Evolutionary conservation across 2,888 invertebrate genomes (phyloP).

Genomic region (Drosophila bunnanda): DNA sequence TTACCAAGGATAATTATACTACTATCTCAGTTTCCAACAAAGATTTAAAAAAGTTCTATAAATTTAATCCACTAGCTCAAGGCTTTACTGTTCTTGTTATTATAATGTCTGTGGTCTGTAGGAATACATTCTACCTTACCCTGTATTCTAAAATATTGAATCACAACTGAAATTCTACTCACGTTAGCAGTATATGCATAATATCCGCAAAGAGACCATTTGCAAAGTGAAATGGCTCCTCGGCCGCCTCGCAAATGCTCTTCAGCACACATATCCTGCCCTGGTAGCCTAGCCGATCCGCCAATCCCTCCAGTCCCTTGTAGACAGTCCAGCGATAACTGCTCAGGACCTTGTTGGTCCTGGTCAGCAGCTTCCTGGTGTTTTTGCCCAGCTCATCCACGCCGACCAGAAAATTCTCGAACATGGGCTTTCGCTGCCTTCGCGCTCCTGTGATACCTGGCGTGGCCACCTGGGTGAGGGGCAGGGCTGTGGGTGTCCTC

Average conservation of each 20-base stretch:
- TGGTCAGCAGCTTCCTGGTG: slow-evolving; percentile 57
- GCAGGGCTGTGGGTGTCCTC: slow-evolving; percentile 61
- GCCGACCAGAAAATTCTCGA: slow-evolving; percentile 71
- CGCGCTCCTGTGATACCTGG: slow-evolving; percentile 60
- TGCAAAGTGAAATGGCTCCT: slow-evolving; percentile 88
- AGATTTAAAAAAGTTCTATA: too few species aligned
- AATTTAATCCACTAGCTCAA: too few species aligned
- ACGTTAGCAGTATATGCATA: slow-evolving; percentile 91
- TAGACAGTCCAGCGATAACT: slow-evolving; percentile 82
- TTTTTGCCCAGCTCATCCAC: slow-evolving; percentile 65
- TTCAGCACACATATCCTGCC: slow-evolving; percentile 90
- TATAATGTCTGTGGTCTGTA: too few species aligned
- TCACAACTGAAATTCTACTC: slow-evolving; percentile 83
- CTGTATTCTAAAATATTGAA: not conserved
- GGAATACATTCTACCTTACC: not conserved
- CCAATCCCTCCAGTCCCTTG: slow-evolving; percentile 78
- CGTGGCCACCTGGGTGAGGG: slow-evolving; percentile 63
- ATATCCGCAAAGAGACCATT: slow-evolving; percentile 91
- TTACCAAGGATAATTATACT: not conserved
- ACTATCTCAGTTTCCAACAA: too few species aligned
- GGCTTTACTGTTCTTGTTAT: too few species aligned
- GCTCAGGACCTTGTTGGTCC: slow-evolving; percentile 65
- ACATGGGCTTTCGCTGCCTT: slow-evolving; percentile 56
- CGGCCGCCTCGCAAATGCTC: slow-evolving; percentile 91
- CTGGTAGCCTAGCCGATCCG: slow-evolving; percentile 87